Evolutionary conservation across 2,113 vertebrate genomes (phyloP).

Genomic region (Anoura caudifer): DNA sequence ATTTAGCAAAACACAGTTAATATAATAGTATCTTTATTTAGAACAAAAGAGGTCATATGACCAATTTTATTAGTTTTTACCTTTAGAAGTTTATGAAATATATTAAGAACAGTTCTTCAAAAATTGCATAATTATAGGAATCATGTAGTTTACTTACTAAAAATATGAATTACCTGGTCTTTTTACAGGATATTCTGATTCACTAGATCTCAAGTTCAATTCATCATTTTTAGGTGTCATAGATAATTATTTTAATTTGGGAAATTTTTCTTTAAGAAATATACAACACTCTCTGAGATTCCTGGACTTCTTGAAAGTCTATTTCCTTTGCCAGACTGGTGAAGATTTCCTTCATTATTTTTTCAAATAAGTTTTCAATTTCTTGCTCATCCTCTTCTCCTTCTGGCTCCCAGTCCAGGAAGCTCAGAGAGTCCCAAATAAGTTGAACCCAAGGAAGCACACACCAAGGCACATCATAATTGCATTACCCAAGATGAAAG

Average conservation of each 20-base stretch:
- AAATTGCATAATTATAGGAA: neutral
- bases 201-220: neutral
- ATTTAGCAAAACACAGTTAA: neutral
- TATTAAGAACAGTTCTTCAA: neutral
- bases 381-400: too few species aligned
- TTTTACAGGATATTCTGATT: neutral
- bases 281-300: neutral
- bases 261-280: neutral
- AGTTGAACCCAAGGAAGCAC: too few species aligned
- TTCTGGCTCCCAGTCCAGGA: too few species aligned
- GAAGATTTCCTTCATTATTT: too few species aligned
- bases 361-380: too few species aligned
- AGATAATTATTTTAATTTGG: neutral
- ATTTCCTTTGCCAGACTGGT: too few species aligned
- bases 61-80: neutral
- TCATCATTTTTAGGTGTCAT: neutral
- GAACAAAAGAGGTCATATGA: neutral
- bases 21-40: neutral
- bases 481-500: too few species aligned
- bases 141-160: neutral
- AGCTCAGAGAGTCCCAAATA: too few species aligned
- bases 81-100: neutral
- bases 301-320: too few species aligned
- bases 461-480: too few species aligned
- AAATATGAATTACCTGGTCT: neutral